Percentiles rank a stretch among this genome's conserved stretches.
Conservation (phyloP, 2,113 vertebrate genomes). For the Centropus unirufus region DNA sequence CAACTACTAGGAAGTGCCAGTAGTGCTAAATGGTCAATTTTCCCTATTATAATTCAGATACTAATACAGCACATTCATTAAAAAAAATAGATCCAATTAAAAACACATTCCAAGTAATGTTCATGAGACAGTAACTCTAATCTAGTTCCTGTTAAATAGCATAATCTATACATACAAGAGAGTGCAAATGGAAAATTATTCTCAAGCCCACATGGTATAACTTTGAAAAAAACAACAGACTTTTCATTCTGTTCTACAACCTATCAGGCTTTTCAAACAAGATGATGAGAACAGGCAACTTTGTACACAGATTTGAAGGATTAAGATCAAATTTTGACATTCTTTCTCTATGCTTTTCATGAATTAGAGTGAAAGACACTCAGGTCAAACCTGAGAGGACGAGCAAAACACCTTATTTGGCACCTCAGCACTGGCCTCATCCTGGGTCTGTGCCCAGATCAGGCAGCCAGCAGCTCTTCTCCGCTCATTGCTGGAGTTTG, state of each 20-base stretch:
- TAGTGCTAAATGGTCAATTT: not conserved
- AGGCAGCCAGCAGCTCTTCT: not conserved
- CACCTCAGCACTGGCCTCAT: not conserved
- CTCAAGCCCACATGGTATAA: not conserved
- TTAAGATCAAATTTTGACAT: not conserved
- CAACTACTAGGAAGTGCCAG: not conserved
- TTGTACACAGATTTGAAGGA: not conserved
- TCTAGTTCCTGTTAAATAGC: not conserved
- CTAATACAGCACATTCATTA: not conserved
- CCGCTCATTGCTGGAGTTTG: not conserved
- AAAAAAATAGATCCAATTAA: not conserved
- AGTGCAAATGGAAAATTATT: not conserved
- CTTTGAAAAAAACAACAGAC: not conserved
- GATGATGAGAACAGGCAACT: not conserved
- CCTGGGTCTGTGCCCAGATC: rapidly evolving
- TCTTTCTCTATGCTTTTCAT: not conserved
- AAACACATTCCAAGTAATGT: not conserved
- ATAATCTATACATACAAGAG: not conserved
- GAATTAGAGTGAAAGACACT: not conserved
- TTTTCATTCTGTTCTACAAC: not conserved
- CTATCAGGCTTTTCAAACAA: not conserved
- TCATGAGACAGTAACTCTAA: not conserved
- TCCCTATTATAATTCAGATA: not conserved
- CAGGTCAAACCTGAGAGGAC: not conserved
- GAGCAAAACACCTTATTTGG: not conserved